Base-by-base conservation (phyloP, 1,140 invertebrate species). In the Calliopsis andreniformis region DNA sequence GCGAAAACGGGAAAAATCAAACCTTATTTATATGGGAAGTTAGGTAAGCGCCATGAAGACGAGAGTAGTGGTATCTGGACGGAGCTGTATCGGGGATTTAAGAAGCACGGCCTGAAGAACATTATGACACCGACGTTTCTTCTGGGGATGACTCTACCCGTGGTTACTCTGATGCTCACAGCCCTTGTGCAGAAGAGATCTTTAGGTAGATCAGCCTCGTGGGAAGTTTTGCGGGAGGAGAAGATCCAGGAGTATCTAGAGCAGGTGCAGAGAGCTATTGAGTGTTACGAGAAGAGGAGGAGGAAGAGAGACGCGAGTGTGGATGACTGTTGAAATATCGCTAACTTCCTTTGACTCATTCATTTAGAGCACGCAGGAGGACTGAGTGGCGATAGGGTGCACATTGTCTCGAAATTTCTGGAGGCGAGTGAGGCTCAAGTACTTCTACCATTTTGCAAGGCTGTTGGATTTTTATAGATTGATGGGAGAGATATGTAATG, bases 81-180 rank as follows among this genome's bases (percentile, higher is more conserved):
- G n/a, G 90, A 91, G 28, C 73, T 91, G 23, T 87, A 85, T 30
- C 78, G 73, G 4, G 89, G 89, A 35, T 91, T 91, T 55, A 90
- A 87, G 45, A 89, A 91, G 14, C 90, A 91, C 32, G 90, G 90
- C 1, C 62, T 91, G 72, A 91, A 89, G 64, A 91, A 91, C 49
- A 87, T 91, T 23, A 91, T 91, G 90, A 90, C 88, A 45, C 90
- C 90, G 8, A 89, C 87, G 47, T 91, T 91, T 76, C 62, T 91
- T 8, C 45, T 91, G 4, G 90, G 90, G 0, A 88, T 91, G 86
- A 89, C 89, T 0, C 87, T 91, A n/a, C 90, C 90, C 0, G 88
- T 89, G 18, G 82, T 91, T 25, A 91, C 90, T 0, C 76, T 91
- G 7, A 90, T 91, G 89, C 79, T 91, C 0, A 88, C 87, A 4